Conservation (phyloP, 1,140 invertebrate genomes). For the Euschistus heros region DNA sequence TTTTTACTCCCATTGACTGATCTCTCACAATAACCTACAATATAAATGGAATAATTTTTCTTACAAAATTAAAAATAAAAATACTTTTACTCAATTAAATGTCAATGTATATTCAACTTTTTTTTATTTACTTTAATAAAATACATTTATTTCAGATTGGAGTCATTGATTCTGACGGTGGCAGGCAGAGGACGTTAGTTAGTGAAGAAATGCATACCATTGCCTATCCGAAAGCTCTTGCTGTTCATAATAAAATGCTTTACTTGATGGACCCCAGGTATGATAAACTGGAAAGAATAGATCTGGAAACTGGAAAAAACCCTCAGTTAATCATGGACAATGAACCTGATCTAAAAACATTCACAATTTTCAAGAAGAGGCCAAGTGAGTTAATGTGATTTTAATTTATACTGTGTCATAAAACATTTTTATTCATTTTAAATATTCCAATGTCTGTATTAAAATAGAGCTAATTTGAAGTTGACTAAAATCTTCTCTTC, state of each 20-base stretch:
- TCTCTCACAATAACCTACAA: too few species aligned
- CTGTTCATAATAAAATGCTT: constrained; percentile 67
- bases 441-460: too few species aligned
- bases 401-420: neutral
- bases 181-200: constrained; percentile 55
- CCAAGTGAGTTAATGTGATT: constrained; percentile 36
- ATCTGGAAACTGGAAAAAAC: constrained; percentile 71
- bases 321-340: constrained; percentile 70
- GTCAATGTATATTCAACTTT: neutral
- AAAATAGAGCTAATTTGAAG: too few species aligned
- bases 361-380: constrained; percentile 83
- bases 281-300: constrained; percentile 79
- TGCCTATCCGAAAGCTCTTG: constrained; percentile 67
- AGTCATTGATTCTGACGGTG: constrained; percentile 59
- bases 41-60: too few species aligned
- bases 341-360: constrained; percentile 72
- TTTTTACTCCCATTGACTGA: too few species aligned
- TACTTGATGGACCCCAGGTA: constrained; percentile 84
- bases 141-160: constrained; percentile 40
- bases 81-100: too few species aligned
- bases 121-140: neutral
- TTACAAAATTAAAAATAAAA: too few species aligned
- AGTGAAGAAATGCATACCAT: constrained; percentile 58
- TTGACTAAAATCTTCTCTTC: too few species aligned
- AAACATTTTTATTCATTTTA: too few species aligned